Evolutionary conservation across 2,797 vertebrate genomes (phyloP), one percentile per base, ranked within the genome.

Genomic region (Mallotus villosus): DNA sequence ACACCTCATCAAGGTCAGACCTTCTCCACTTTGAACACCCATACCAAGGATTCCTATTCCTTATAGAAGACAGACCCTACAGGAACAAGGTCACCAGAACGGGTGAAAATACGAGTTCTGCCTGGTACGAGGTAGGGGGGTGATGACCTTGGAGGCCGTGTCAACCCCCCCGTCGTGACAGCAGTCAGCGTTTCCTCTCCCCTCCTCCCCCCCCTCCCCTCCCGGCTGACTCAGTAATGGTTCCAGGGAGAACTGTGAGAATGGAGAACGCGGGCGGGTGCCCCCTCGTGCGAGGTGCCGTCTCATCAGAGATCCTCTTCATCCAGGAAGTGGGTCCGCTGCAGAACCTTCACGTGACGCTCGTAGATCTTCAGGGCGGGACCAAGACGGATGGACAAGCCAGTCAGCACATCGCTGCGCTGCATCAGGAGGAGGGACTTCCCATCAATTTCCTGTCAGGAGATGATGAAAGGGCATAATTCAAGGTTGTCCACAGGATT

Each of bases 281-380:
- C 79, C 51, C 51, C 66, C 46, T 78, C 58, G n/a, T 24, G 73
- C 69, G 59, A 69, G 63, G 73, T 75, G 72, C 57, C 0, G 21
- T 25, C 62, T 24, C 79, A 87, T 90, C 91, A 93, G 69, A 95
- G 89, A 11, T 93, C 92, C 0, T 91, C 95, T 7, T 67, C 65
- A 12, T 96, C 95, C 85, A 96, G 92, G 76, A 97, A 97, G 84
- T 97, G 95, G 90, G 93, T 94, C 85, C 94, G 94, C 85, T 97
- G 96, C 69, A 97, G 91, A 82, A 94, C 93, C 85, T 97, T 97
- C 32, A 97, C 92, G 2, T 97, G 96, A 34, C 94, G 94, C 91
- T 97, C 95, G 0, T 97, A 97, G 85, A 97, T 97, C 85, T 97
- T 97, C 71, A 97, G 94, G 55, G 96, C 96, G 0, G 96, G 96